phyloP scores from a whole-genome alignment of 2,888 invertebrate species.

The Oasisia sp. region DNA sequence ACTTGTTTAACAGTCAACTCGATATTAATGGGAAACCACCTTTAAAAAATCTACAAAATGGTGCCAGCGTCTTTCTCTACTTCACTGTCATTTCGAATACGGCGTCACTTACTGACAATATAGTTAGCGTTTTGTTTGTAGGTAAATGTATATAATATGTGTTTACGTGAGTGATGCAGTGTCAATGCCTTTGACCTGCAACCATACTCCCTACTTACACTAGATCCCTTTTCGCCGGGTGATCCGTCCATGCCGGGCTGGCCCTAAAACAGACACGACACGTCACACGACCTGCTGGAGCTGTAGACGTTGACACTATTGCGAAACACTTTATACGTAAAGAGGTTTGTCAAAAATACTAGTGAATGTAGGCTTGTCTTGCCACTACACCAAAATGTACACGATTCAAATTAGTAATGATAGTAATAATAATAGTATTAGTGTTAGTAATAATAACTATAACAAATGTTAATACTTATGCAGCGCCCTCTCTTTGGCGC shows the following conservation, averaged over 20 bases:
- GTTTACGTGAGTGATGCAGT: background rate
- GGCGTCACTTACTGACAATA: background rate
- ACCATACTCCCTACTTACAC: constrained; percentile 32
- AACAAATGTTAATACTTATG: too few species aligned
- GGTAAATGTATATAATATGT: too few species aligned
- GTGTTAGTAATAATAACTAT: too few species aligned
- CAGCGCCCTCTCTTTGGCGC: too few species aligned
- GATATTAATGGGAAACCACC: too few species aligned
- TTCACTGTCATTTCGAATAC: background rate
- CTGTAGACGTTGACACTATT: background rate
- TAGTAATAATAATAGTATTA: too few species aligned
- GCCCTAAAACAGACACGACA: constrained; percentile 28
- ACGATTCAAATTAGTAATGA: too few species aligned
- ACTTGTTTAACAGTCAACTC: too few species aligned
- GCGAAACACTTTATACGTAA: background rate
- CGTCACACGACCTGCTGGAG: background rate
- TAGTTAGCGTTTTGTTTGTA: background rate
- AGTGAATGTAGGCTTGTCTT: background rate
- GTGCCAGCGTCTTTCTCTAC: too few species aligned
- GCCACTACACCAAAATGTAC: too few species aligned
- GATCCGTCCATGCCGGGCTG: constrained; percentile 35
- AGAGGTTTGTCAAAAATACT: background rate
- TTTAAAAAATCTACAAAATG: too few species aligned
- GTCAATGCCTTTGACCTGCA: background rate
- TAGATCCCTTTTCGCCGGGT: constrained; percentile 40